Percentiles rank a stretch among this genome's conserved stretches.
Evolutionary conservation across 2,888 invertebrate genomes (phyloP).

Genomic region (Drosophila borborema): DNA sequence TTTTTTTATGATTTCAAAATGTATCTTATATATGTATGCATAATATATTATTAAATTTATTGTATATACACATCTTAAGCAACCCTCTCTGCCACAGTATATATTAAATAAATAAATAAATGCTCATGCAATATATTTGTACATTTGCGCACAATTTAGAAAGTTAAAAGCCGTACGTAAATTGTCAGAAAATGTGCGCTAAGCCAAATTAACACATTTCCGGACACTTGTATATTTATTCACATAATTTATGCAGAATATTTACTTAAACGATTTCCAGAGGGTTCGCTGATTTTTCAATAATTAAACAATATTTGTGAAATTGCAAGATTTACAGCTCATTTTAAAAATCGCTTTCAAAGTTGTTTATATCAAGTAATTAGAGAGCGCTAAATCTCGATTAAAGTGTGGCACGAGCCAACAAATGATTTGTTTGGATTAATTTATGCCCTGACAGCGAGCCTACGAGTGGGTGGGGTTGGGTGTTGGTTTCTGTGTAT

Average conservation of each 20-base stretch:
- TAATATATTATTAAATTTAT: neutral
- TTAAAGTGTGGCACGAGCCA: slow-evolving; percentile 33
- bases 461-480: slow-evolving; percentile 3
- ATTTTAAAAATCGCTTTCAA: slow-evolving; percentile 2
- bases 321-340: neutral
- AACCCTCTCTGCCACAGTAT: neutral
- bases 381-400: slow-evolving; percentile 28
- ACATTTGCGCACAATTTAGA: slow-evolving; percentile 55
- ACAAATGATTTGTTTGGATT: slow-evolving; percentile 43
- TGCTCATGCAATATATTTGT: neutral
- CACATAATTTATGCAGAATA: slow-evolving; percentile 55
- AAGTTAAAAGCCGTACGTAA: slow-evolving; percentile 45
- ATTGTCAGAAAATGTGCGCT: slow-evolving; percentile 36
- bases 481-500: neutral
- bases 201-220: slow-evolving; percentile 72
- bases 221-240: slow-evolving; percentile 50
- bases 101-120: too few species aligned
- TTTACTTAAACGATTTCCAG: slow-evolving; percentile 46
- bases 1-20: too few species aligned
- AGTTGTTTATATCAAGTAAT: slow-evolving; percentile 14
- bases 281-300: slow-evolving; percentile 36
- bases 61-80: neutral
- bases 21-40: too few species aligned
- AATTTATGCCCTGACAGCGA: slow-evolving; percentile 36
- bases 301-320: slow-evolving; percentile 25